Conservation (phyloP, 2,797 vertebrate species). For the Syncerus caffer region DNA sequence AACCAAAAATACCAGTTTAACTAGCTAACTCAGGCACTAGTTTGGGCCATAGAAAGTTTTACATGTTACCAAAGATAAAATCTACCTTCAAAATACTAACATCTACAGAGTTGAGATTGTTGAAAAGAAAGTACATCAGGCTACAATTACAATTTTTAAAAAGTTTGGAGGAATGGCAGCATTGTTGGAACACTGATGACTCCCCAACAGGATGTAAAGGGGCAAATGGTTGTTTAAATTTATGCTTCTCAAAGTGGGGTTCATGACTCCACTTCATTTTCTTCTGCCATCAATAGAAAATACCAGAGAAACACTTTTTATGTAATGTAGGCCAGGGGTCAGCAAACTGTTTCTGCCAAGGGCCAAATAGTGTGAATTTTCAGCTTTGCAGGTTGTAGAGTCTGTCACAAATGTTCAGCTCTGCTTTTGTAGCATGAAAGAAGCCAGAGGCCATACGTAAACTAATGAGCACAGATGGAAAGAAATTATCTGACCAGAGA, state of each 20-base stretch:
- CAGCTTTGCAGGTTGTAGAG: background rate
- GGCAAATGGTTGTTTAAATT: background rate
- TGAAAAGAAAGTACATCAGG: background rate
- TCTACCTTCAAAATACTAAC: background rate
- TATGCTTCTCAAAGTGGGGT: background rate
- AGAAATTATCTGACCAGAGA: background rate
- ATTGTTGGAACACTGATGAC: background rate
- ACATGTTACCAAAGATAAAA: background rate
- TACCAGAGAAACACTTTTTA: background rate
- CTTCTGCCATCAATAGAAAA: background rate
- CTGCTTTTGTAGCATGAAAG: background rate
- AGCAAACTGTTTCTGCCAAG: background rate
- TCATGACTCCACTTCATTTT: background rate
- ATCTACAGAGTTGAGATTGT: background rate
- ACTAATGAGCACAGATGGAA: background rate
- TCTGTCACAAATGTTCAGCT: background rate
- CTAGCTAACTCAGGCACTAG: background rate
- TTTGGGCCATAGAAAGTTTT: background rate
- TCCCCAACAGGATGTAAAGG: background rate
- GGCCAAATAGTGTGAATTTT: background rate
- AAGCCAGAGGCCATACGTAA: background rate
- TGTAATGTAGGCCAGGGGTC: background rate
- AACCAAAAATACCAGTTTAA: background rate
- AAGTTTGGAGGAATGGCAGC: background rate
- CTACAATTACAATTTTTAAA: background rate